Conservation (phyloP, 2,888 invertebrate species). For the Agonopterix subpropinquella region DNA sequence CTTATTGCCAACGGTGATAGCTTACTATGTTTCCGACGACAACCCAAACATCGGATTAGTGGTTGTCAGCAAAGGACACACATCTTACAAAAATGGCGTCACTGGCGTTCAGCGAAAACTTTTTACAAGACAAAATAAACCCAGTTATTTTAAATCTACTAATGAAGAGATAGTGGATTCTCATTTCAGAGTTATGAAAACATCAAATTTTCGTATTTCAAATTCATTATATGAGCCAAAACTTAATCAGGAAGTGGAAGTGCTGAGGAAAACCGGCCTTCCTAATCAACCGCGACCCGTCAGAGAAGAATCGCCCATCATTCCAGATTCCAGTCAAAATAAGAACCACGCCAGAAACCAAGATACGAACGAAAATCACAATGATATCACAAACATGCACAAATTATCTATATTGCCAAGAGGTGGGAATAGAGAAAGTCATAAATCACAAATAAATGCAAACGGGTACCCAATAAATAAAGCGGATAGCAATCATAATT, state of each 20-base stretch:
- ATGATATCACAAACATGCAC: neutral
- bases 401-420: neutral
- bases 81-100: conserved; percentile 13
- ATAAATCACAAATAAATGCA: no score
- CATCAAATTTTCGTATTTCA: conserved; percentile 2
- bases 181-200: conserved; percentile 36
- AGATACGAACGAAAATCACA: no score
- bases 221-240: neutral
- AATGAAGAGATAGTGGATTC: conserved; percentile 35
- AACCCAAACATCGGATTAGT: conserved; percentile 31
- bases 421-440: no score
- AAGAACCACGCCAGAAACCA: no score
- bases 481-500: conserved; percentile 16
- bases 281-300: no score
- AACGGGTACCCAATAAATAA: neutral
- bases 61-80: conserved; percentile 18
- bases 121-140: conserved; percentile 8
- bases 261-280: no score
- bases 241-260: no score
- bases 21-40: conserved; percentile 37
- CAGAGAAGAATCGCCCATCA: no score
- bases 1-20: conserved; percentile 22
- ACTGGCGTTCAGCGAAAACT: no score
- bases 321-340: no score
- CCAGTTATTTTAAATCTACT: conserved; percentile 20